phyloP scores from a whole-genome alignment of 2,888 invertebrate species.

The Cryptocheilus praepositus region DNA sequence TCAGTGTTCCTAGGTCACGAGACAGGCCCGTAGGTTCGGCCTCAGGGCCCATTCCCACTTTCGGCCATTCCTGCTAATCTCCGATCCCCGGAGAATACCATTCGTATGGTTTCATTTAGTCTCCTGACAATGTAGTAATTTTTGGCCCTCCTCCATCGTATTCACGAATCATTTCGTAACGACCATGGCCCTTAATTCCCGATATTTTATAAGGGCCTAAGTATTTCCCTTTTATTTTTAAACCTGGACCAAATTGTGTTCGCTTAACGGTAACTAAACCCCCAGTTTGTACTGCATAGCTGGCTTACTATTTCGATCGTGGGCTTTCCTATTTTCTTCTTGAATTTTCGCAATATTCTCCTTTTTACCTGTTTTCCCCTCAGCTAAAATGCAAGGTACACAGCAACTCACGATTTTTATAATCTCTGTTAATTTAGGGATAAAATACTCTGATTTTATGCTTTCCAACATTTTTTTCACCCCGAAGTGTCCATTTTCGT shows the following conservation, averaged over 20 bases:
- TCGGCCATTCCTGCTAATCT: slow-evolving; percentile 2
- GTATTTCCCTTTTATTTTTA: neutral
- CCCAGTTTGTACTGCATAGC: neutral
- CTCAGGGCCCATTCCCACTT: too few species aligned
- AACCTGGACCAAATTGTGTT: neutral
- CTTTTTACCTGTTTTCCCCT: too few species aligned
- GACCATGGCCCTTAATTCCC: neutral
- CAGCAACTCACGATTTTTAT: neutral
- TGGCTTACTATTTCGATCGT: neutral
- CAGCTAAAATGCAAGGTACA: neutral
- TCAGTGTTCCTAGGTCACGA: too few species aligned
- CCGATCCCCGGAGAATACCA: neutral
- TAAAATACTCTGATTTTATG: neutral
- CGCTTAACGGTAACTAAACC: slow-evolving; percentile 4
- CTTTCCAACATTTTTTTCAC: neutral
- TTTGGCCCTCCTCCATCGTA: neutral
- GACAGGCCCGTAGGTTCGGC: too few species aligned
- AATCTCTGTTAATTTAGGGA: neutral
- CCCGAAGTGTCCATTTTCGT: slow-evolving; percentile 1
- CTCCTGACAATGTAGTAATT: neutral
- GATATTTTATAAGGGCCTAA: neutral
- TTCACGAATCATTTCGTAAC: slow-evolving; percentile 1
- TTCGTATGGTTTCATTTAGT: neutral
- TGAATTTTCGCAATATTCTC: neutral
- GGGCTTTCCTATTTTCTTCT: neutral